A percentile compares a stretch with the other conserved stretches of the same genome.
phyloP scores from a whole-genome alignment of 1,140 invertebrate genomes.

The Nymphalis io region DNA sequence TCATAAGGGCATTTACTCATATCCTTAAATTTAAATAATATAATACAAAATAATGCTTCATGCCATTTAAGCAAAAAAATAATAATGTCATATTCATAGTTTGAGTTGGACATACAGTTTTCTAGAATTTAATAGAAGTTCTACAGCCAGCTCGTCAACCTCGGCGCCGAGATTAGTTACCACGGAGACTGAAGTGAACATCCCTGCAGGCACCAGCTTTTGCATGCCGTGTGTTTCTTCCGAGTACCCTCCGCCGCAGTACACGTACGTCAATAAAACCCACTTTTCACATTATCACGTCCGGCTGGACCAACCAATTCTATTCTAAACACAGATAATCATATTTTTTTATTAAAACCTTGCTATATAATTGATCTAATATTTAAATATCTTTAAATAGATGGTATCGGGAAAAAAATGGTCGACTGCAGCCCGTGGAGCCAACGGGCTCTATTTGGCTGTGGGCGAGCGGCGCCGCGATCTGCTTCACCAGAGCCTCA shows the following conservation, averaged over 20 bases:
- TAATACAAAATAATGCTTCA: too few species aligned
- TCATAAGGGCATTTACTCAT: too few species aligned
- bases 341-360: too few species aligned
- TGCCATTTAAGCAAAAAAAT: too few species aligned
- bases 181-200: constrained; percentile 44
- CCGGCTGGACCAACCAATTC: background rate
- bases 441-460: constrained; percentile 40
- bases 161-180: constrained; percentile 53
- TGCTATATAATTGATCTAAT: too few species aligned
- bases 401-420: constrained; percentile 61
- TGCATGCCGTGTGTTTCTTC: constrained; percentile 64
- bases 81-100: background rate
- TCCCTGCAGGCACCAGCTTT: constrained; percentile 43
- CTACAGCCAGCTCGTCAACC: constrained; percentile 34
- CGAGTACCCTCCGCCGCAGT: constrained; percentile 58
- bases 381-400: constrained; percentile 29
- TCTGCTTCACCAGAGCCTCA: constrained; percentile 47
- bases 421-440: constrained; percentile 50
- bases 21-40: too few species aligned
- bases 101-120: background rate
- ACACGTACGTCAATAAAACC: constrained; percentile 49
- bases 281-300: background rate
- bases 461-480: constrained; percentile 66
- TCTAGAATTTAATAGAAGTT: background rate
- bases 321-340: too few species aligned